Conservation (phyloP, 2,797 vertebrate species). For the Sebastes elongatus region DNA sequence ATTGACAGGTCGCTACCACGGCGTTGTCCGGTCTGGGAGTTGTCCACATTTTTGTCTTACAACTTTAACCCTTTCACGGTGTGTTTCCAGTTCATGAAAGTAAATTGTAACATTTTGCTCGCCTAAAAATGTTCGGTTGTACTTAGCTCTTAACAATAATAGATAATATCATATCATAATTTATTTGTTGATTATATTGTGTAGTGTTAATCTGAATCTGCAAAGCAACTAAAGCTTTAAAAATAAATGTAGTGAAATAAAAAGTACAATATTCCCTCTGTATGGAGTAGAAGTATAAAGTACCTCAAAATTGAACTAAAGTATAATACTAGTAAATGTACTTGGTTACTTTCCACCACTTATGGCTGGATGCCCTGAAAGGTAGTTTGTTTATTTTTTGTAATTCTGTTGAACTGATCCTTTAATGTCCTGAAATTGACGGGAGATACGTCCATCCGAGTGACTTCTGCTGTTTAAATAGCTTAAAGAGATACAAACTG, state of each 20-base stretch:
- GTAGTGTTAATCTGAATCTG: background rate
- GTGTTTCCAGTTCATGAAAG: too few relatives aligned
- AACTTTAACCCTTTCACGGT: too few relatives aligned
- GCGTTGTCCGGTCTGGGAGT: too few relatives aligned
- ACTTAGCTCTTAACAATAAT: too few relatives aligned
- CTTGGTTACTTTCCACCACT: background rate
- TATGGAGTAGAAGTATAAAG: background rate
- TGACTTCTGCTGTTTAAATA: constrained; percentile 52
- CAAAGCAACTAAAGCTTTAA: background rate
- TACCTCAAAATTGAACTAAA: too few relatives aligned
- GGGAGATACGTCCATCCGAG: background rate
- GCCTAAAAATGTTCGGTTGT: too few relatives aligned
- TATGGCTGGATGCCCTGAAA: too few relatives aligned
- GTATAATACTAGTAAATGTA: background rate
- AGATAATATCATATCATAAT: background rate
- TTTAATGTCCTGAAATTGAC: background rate
- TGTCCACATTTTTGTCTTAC: too few relatives aligned
- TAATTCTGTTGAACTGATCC: background rate
- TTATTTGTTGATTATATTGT: background rate
- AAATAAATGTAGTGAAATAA: background rate
- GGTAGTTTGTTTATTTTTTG: background rate
- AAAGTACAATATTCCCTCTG: background rate
- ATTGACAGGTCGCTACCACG: too few relatives aligned
- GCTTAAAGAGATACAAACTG: constrained; percentile 62
- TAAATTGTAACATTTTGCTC: too few relatives aligned